Conservation (phyloP, 2,113 vertebrate species). For the Aegithalos caudatus region DNA sequence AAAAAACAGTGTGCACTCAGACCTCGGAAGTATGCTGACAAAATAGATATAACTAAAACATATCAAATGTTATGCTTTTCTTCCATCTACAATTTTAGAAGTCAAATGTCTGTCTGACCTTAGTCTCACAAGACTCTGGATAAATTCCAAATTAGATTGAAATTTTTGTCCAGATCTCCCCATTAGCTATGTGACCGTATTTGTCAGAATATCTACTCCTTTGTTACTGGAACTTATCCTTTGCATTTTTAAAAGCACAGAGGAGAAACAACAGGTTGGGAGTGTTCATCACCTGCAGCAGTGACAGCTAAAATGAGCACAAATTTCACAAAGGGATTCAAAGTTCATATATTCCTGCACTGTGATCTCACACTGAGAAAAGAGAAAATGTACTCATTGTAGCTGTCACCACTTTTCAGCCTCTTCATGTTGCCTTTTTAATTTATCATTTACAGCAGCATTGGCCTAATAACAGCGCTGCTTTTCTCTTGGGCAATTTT, state of each 20-base stretch:
- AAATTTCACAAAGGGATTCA: constrained; percentile 47
- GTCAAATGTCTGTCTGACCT: background rate
- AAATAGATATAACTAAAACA: background rate
- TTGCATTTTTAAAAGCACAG: background rate
- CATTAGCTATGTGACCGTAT: background rate
- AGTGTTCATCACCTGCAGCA: constrained; percentile 37
- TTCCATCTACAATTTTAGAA: background rate
- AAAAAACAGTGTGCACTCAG: background rate
- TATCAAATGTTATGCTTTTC: background rate
- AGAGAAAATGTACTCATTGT: constrained; percentile 34
- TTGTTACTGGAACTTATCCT: background rate
- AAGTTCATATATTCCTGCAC: constrained; percentile 44
- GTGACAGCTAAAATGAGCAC: constrained; percentile 37
- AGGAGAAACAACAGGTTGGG: constrained; percentile 28
- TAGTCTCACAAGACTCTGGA: background rate
- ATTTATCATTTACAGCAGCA: constrained; percentile 49
- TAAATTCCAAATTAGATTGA: background rate
- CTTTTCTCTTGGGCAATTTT: background rate
- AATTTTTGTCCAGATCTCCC: background rate
- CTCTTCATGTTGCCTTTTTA: constrained; percentile 50
- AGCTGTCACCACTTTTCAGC: constrained; percentile 54
- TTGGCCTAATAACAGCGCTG: constrained; percentile 2
- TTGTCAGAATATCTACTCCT: background rate
- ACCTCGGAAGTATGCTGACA: background rate
- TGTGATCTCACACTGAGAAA: constrained; percentile 52